Percentiles rank a stretch among this genome's conserved stretches.
Conservation (phyloP, 1,140 invertebrate genomes). For the Platyscapa corneri region DNA sequence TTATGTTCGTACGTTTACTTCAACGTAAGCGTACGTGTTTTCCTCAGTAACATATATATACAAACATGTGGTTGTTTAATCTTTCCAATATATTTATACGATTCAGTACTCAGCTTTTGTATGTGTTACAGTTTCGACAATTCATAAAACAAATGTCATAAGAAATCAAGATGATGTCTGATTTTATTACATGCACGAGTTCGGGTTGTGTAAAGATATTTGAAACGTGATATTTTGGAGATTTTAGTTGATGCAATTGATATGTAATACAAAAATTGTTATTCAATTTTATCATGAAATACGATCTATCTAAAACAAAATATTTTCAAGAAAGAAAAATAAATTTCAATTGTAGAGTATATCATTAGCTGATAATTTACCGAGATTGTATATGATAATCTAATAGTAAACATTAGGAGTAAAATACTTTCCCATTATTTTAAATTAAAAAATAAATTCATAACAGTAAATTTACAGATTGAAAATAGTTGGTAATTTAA, state of each 20-base stretch:
- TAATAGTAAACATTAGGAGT: not conserved
- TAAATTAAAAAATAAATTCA: too few relatives aligned
- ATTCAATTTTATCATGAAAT: not conserved
- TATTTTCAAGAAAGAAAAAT: not conserved
- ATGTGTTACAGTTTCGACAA: not conserved
- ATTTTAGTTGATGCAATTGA: constrained; percentile 16
- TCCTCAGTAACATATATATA: too few relatives aligned
- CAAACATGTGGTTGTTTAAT: not conserved
- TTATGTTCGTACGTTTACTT: not conserved
- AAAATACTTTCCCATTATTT: not conserved
- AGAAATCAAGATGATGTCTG: not conserved
- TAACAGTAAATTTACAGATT: too few relatives aligned
- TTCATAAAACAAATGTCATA: not conserved
- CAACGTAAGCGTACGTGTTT: not conserved
- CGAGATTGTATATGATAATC: too few relatives aligned
- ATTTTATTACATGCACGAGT: constrained; percentile 1
- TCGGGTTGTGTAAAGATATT: not conserved
- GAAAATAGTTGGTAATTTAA: too few relatives aligned
- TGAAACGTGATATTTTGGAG: not conserved
- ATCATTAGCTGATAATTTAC: not conserved
- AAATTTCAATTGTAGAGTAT: not conserved
- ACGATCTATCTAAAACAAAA: not conserved
- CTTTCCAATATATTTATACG: not conserved
- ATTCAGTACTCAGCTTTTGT: not conserved
- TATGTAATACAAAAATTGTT: constrained; percentile 21